Evolutionary conservation across 1,140 invertebrate species (phyloP), one percentile per base, ranked within the genome.

Genomic region (Drosophila azteca): DNA sequence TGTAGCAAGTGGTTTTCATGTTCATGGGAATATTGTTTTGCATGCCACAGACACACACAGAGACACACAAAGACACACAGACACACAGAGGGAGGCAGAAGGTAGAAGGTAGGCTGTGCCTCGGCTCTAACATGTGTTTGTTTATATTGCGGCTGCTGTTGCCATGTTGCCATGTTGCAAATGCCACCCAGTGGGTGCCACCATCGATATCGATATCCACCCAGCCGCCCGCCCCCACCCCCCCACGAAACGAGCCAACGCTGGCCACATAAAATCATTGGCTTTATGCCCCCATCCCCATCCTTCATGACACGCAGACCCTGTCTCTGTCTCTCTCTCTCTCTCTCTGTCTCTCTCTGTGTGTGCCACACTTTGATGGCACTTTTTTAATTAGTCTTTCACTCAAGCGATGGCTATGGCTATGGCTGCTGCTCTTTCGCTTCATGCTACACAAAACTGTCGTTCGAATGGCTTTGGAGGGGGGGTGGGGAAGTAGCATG

Each of bases 1-100:
- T 88, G 83, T 88, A 88, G 83, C 83, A 88, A 88, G 83, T 88
- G 84, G 83, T 88, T 85, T 83, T 71, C 83, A 88, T 88, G 82
- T 87, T 87, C 82, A 88, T 87, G 82, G 82, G 82, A 87, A 87
- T 84, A 85, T 72, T 76, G 73, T 77, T 88, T 87, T 87, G 82
- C 82, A 87, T 87, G 76, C 70, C 78, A 59, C 45, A n/a, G 26
- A 46, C 26, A 53, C 17, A 46, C 24, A n/a, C 50, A 35, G n/a
- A n/a, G 26, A 46, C 26, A 53, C 17, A 46, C 24, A n/a, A 45
- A 35, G n/a, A n/a, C 29, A 35, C 17, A 17, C 39, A 15, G 20
- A 31, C 1, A 31, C 3, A 39, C 35, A 39, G 11, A 13, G 4
- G 3, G 11, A 39, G 11, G 11, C 11, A 39, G 35, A 1, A 35